These are phyloP conservation scores for Porites divaricata DNA, from an alignment of 92 coral and sea anemone species.

Conservation along the genomic window DNA sequence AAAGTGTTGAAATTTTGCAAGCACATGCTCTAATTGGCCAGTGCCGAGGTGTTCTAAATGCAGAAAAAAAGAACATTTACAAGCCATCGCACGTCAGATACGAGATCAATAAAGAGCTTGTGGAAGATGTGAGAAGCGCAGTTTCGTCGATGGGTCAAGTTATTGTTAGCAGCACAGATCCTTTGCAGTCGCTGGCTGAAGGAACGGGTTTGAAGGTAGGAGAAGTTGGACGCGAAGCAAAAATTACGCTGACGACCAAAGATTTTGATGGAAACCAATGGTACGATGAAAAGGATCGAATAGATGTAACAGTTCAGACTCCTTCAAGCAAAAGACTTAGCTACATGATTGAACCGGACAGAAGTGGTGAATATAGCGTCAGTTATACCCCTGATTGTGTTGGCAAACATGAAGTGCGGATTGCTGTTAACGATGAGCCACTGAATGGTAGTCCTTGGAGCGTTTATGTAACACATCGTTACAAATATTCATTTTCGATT, in stretches of 20 bases:
- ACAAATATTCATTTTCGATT: background rate
- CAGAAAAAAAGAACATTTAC: background rate
- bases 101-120: no score
- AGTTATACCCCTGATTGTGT: conserved; percentile 31
- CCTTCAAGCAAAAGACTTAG: conserved; percentile 7
- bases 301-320: conserved; percentile 43
- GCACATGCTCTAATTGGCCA: background rate
- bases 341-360: conserved; percentile 17
- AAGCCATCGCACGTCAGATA: background rate
- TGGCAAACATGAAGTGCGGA: conserved; percentile 46
- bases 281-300: conserved; percentile 46
- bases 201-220: conserved; percentile 38
- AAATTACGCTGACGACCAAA: conserved; percentile 51
- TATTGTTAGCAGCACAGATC: background rate
- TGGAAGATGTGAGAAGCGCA: background rate
- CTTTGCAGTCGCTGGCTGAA: conserved; percentile 5
- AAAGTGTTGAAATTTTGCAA: conserved; percentile 12
- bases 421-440: conserved; percentile 11
- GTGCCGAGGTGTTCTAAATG: background rate
- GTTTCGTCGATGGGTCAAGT: conserved; percentile 31
- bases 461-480: background rate
- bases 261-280: conserved; percentile 54
- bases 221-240: conserved; percentile 24
- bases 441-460: conserved; percentile 36
- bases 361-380: conserved; percentile 50